Percentiles rank a stretch among this genome's conserved stretches.
Evolutionary conservation across 2,888 invertebrate species (phyloP).

Genomic region (Drosophila pegasa): DNA sequence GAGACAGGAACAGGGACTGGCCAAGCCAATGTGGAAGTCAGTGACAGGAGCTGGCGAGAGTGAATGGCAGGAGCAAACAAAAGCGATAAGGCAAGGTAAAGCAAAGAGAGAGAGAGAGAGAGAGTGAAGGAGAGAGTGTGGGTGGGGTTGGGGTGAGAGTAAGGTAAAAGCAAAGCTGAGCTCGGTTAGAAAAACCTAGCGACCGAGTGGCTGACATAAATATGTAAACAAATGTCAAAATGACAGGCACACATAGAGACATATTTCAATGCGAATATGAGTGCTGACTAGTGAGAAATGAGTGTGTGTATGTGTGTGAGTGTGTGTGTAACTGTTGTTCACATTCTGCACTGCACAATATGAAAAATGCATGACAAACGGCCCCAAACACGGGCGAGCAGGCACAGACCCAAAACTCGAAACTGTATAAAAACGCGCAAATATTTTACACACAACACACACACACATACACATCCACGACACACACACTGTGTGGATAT

Average conservation of each 20-base stretch:
- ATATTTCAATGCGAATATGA: slow-evolving; percentile 37
- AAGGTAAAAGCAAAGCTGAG: slow-evolving; percentile 39
- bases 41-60: slow-evolving; percentile 53
- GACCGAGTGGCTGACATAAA: slow-evolving; percentile 76
- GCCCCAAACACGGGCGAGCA: slow-evolving; percentile 42
- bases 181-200: slow-evolving; percentile 20
- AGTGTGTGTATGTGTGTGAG: slow-evolving; percentile 1
- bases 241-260: slow-evolving; percentile 60
- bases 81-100: slow-evolving; percentile 36
- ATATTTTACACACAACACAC: slow-evolving; percentile 53
- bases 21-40: slow-evolving; percentile 24
- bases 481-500: slow-evolving; percentile 34
- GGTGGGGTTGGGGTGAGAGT: slow-evolving; percentile 35
- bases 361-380: slow-evolving; percentile 78
- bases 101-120: slow-evolving; percentile 10
- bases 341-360: slow-evolving; percentile 62
- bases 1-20: background rate
- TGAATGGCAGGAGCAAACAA: slow-evolving; percentile 67
- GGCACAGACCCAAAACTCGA: slow-evolving; percentile 27
- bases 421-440: slow-evolving; percentile 69
- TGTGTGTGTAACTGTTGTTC: slow-evolving; percentile 53
- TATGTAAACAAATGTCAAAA: slow-evolving; percentile 82
- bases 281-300: slow-evolving; percentile 27
- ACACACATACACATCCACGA: slow-evolving; percentile 9
- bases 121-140: slow-evolving; percentile 21